Percentiles rank a stretch among this genome's conserved stretches.
These are phyloP conservation scores for Drosophila rubida DNA, from an alignment of 2,888 invertebrate species.

Conservation along the genomic window DNA sequence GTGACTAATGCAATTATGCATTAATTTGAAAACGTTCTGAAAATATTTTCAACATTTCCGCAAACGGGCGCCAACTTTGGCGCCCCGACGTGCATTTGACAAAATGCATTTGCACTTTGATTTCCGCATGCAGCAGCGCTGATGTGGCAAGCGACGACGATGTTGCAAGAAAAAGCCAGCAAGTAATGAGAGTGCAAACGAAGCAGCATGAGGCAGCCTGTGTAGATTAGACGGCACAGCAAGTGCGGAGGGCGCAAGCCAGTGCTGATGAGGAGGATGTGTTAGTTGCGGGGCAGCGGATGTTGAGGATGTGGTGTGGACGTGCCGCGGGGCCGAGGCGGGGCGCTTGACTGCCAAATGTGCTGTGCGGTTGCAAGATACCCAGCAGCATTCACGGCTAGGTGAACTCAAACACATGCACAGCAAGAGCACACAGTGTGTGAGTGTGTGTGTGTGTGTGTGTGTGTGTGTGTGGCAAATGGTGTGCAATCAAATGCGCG, in stretches of 20 bases:
- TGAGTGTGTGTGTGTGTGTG: too few relatives aligned
- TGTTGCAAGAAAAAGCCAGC: slow-evolving; percentile 25
- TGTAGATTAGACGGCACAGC: background rate
- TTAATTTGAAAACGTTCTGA: slow-evolving; percentile 63
- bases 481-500: slow-evolving; percentile 76
- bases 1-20: slow-evolving; percentile 78
- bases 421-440: background rate
- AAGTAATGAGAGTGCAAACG: slow-evolving; percentile 25
- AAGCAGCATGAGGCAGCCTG: background rate
- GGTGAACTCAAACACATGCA: slow-evolving; percentile 20
- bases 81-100: slow-evolving; percentile 54
- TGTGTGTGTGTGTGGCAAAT: slow-evolving; percentile 54
- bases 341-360: slow-evolving; percentile 42
- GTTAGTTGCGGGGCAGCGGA: background rate
- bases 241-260: background rate
- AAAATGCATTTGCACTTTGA: slow-evolving; percentile 76
- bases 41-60: slow-evolving; percentile 64
- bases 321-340: background rate
- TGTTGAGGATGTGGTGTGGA: background rate
- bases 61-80: slow-evolving; percentile 54
- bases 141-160: background rate
- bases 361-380: slow-evolving; percentile 36
- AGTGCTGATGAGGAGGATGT: background rate
- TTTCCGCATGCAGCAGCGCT: slow-evolving; percentile 51
- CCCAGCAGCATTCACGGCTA: slow-evolving; percentile 35